Base-by-base conservation (phyloP, 2,113 vertebrate species). In the Gadus chalcogrammus region DNA sequence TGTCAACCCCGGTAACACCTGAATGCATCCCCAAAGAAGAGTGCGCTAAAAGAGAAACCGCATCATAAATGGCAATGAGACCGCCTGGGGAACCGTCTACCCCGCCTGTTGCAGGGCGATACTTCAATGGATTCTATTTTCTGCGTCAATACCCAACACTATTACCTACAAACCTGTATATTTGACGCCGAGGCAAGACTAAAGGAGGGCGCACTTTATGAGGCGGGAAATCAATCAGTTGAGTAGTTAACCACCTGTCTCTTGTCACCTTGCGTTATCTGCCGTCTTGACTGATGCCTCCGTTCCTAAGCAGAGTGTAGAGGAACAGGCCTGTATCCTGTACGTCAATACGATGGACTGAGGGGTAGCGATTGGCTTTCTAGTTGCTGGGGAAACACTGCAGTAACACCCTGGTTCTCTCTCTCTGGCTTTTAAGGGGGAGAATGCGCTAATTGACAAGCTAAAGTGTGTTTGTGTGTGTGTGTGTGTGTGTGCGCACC, bases 351-450 rank as follows among this genome's bases (percentile, higher is more conserved):
- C 67, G 78, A 16, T 5, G 79, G 67, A 70, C 65, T 77, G 42
- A 38, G 52, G 31, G 67, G 82, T 69, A 56, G 69, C 62, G 76
- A 80, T 81, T 77, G 77, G 64, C 68, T 69, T 73, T 85, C 74
- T 69, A 69, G 75, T 74, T 68, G 48, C 70, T 75, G 42, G 8
- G 42, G 63, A 66, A 63, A 63, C 75, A 71, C 71, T 68, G 74
- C 66, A 74, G 60, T 75, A 58, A 17, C 68, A 75, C 74, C 68
- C 74, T 82, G 69, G 79, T 76, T 59, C 70, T 61, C 63, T 61
- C 63, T 61, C 68, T 70, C 62, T 77, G 42, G 42, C 9, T 48
- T 9, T 9, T 9, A 9, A 13, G 42, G 38, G 38, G 42, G 42
- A 2, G 8, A 13, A 13, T 9, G 42, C 2, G 42, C 9, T 48